A percentile compares a stretch with the other conserved stretches of the same genome.
These are phyloP conservation scores for Otocyon megalotis DNA, from an alignment of 2,113 vertebrate genomes.

Conservation along the genomic window DNA sequence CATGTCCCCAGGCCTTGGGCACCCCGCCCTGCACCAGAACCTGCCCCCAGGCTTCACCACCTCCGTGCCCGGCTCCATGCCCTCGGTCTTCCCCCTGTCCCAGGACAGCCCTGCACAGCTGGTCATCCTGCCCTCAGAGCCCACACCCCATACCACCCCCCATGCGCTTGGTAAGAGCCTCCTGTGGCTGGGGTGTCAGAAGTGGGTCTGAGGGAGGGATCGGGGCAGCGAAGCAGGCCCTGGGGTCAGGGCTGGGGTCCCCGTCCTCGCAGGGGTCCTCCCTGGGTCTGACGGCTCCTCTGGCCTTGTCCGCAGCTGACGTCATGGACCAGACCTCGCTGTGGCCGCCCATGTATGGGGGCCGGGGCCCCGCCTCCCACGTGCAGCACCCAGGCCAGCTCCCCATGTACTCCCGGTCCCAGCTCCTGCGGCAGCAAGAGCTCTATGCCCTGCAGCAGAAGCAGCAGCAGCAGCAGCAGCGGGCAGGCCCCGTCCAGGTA, in stretches of 20 bases:
- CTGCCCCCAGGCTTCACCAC: conserved; percentile 95
- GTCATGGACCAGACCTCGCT: conserved; percentile 98
- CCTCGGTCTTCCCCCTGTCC: conserved; percentile 95
- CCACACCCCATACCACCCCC: conserved; percentile 90
- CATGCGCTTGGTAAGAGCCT: conserved; percentile 93
- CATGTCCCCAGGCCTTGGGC: conserved; percentile 91
- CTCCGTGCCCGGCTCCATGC: conserved; percentile 94
- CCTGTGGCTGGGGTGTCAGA: accelerated
- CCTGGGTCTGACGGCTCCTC: neutral
- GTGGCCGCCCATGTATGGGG: conserved; percentile 96
- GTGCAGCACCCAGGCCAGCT: conserved; percentile 96
- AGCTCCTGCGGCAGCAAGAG: conserved; percentile 98
- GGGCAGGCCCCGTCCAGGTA: conserved; percentile 81
- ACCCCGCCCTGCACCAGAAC: conserved; percentile 96
- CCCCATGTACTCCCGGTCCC: conserved; percentile 93
- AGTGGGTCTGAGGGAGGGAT: neutral
- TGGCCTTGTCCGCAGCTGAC: conserved; percentile 87
- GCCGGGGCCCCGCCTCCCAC: conserved; percentile 93
- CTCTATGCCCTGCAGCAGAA: conserved; percentile 95
- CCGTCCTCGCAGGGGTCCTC: too few relatives aligned
- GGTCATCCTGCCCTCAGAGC: conserved; percentile 95
- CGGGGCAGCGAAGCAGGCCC: neutral
- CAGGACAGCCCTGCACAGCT: conserved; percentile 95
- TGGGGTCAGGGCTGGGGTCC: too few relatives aligned
- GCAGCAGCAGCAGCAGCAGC: conserved; percentile 88